A percentile compares a stretch with the other conserved stretches of the same genome.
phyloP scores from a whole-genome alignment of 1,140 invertebrate species.

The roundworm (Caenorhabditis elegans) region WBcel235 BX284602.5:6108001-6108500 shows the following conservation, averaged over 20 bases:
- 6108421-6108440: neutral
- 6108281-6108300: neutral
- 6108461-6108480: neutral
- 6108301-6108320: too few species aligned
- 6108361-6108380: neutral
- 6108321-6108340: neutral
- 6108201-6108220: neutral
- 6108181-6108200: too few species aligned
- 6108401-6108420: neutral
- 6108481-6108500: neutral
- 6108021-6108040: constrained; percentile 8
- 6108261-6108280: neutral
- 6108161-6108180: neutral
- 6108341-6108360: neutral
- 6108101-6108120: neutral
- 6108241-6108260: neutral
- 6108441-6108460: neutral
- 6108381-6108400: neutral
- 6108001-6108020: neutral
- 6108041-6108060: neutral
- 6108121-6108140: too few species aligned
- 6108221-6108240: neutral
- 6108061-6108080: neutral
- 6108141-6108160: too few species aligned
- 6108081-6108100: constrained; percentile 5